Evolutionary conservation across 2,113 vertebrate genomes (phyloP), one percentile per base, ranked within the genome.

Genomic region (Holacanthus passer): DNA sequence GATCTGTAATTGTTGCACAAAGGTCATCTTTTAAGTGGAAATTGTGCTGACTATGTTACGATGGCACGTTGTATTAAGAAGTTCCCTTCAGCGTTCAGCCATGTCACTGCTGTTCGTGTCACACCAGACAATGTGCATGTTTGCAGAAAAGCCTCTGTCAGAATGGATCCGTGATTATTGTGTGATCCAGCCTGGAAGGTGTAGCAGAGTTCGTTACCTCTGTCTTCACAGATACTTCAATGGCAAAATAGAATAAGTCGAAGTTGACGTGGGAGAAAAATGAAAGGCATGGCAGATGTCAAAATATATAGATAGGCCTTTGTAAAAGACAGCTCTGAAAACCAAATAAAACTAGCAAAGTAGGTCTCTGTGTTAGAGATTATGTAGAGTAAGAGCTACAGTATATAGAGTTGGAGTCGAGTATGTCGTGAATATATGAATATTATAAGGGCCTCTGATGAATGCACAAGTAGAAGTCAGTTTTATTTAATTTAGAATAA

Each of bases 61-160:
- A 63, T 71, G 5, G 66, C 31, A 9, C 53, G 56, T 55, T 12
- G 7, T 45, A 56, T 69, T 55, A 53, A 56, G 53, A 78, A n/a
- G 70, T 64, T 29, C n/a, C 74, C 50, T 22, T 66, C 37, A 52
- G 77, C 43, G 7, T 48, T 43, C 35, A 70, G 50, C 71, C 50
- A 19, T 74, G 77, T 79, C 71, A 62, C 67, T 59, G 47, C 3
- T 14, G 75, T 64, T 85, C 48, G 82, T 69, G 81, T 86, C 74
- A 72, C 39, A 84, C 48, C 62, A 69, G 77, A 70, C 48, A 63
- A 35, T 75, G 66, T 59, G 78, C 76, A 50, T 55, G 32, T 77
- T 81, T 67, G 62, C 68, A 81, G 60, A 92, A 89, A 91, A 70
- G n/a, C 80, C 53, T 87, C 45, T 87, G 83, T 87, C 87, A 80